Evolutionary conservation across 2,888 invertebrate genomes (phyloP), one percentile per base, ranked within the genome.

Genomic region (Drosophila rubida): DNA sequence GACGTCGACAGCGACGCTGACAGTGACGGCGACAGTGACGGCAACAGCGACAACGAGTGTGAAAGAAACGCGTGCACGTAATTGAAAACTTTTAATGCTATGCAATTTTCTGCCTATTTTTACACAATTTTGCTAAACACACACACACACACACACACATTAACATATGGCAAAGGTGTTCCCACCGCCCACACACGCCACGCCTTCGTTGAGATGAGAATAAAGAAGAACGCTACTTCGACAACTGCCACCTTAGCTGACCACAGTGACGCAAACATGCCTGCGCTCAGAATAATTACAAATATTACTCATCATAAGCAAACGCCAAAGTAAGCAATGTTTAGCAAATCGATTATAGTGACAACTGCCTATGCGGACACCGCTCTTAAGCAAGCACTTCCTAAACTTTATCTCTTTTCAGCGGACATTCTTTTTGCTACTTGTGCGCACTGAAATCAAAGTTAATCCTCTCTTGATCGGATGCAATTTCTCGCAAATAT

Each of bases 101-200:
- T 66, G 82, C 66, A 85, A 74, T 67, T 78, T 67, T 75, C 49
- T 46, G 60, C 54, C 60, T 82, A 78, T 85, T 78, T 67, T 78
- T 81, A 81, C 59, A 60, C 60, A 13, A 35, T 44, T 70, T 54
- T 54, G 14, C 13, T 27, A 19, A 53, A 41, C 50, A 72, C 48
- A 14, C 11, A 41, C 25, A 30, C 9, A 41, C 50, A 72, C 48
- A 14, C 11, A 41, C 25, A 30, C 9, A 60, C 67, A 53, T 61
- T 35, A 46, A 16, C 32, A 48, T 46, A 23, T n/a, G 42, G 27
- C 51, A 45, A 62, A 49, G 39, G 50, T 46, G 42, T 45, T 27
- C 54, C 41, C 22, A 55, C 57, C 39, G 44, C 74, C 69, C 51
- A 35, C 58, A 58, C 25, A n/a, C 25, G 25, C 9, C 42, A 54